These are phyloP conservation scores for Phalacrocorax carbo DNA, from an alignment of 2,113 vertebrate species.

Conservation along the genomic window DNA sequence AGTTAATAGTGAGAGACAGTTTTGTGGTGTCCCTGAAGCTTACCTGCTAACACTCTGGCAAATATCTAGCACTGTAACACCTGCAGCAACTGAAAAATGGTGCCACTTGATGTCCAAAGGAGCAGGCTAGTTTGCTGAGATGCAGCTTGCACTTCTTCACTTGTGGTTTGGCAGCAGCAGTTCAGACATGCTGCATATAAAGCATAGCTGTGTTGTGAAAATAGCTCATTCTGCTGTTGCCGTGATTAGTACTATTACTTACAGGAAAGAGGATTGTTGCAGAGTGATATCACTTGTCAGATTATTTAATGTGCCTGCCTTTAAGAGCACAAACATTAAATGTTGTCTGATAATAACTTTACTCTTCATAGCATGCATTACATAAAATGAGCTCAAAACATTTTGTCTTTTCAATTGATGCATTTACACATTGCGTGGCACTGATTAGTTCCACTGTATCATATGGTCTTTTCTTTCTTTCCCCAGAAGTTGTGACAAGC, in stretches of 20 bases:
- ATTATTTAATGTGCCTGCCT: background rate
- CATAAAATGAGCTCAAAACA: background rate
- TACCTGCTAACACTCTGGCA: background rate
- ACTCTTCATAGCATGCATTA: background rate
- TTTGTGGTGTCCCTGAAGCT: background rate
- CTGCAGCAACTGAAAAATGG: background rate
- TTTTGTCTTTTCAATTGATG: background rate
- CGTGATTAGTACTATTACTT: background rate
- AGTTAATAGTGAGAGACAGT: background rate
- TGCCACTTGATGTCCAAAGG: background rate
- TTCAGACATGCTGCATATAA: background rate
- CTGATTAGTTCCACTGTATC: background rate
- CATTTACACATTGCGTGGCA: background rate
- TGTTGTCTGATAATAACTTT: background rate
- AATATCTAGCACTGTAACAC: background rate
- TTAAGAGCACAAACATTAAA: background rate
- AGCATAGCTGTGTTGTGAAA: background rate
- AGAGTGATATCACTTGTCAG: background rate
- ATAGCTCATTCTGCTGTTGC: background rate
- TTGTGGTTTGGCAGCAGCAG: background rate
- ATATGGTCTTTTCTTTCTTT: background rate
- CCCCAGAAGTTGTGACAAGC: background rate
- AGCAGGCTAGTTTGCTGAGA: background rate
- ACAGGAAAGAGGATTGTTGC: conserved; percentile 24
- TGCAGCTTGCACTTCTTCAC: background rate